Base-by-base conservation (phyloP, 2,113 vertebrate genomes). In the Megaceryle torquata region DNA sequence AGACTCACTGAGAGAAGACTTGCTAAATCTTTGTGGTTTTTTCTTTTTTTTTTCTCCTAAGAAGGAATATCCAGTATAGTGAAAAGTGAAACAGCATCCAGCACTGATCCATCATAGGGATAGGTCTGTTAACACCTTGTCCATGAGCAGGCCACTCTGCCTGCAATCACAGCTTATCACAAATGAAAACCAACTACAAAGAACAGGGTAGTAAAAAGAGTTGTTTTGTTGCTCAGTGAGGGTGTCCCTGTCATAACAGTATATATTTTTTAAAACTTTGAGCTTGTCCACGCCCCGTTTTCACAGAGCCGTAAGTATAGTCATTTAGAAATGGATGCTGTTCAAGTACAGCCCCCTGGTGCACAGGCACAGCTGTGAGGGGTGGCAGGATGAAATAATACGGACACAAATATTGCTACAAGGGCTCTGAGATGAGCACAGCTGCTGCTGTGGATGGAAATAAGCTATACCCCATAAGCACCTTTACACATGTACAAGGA, bases 321-420 rank as follows among this genome's bases (percentile, higher is more conserved):
- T 91, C 79, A 91, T 94, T 95, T 89, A 81, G 95, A 95, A 91
- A 95, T 95, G 88, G 94, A 96, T 91, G 92, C 68, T 90, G 88
- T 93, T 96, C 94, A 94, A 96, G 95, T 93, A 88, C 93, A 95
- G 93, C 93, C 93, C 92, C 95, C 93, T 96, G 90, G 86, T 95
- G 95, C 94, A 96, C 89, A 95, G 91, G 93, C 88, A 95, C 92
- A 93, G 93, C 92, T 95, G 92, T 82, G 95, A 95, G 88, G 95
- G 91, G 91, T 94, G 95, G 92, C 92, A 90, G 93, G 51, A 96
- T 94, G 88, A 94, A 96, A 93, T 94, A 96, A 95, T 64, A 93
- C 2, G 24, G 95, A 88, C 86, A 84, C 92, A 91, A 93, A 96
- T 93, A 94, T 91, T 90, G 86, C 85, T 95, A 86, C 82, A 83